A percentile compares a stretch with the other conserved stretches of the same genome.
phyloP scores from a whole-genome alignment of 2,888 invertebrate genomes.

The Formica aserva region DNA sequence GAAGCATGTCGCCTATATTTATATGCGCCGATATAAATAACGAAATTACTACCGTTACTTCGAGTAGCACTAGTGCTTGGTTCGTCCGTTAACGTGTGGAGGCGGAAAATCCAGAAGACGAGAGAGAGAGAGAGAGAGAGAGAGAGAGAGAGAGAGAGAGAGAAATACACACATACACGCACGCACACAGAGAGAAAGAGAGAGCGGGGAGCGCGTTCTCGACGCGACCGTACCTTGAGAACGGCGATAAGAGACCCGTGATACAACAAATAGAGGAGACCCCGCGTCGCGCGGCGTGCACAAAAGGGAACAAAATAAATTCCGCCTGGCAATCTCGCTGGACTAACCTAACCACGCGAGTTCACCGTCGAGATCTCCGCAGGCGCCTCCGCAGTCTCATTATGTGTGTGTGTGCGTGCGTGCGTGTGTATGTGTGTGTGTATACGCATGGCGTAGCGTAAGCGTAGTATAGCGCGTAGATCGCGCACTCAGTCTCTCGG shows the following conservation, averaged over 20 bases:
- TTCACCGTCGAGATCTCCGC: conserved; percentile 12
- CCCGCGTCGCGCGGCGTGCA: conserved; percentile 56
- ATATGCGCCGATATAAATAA: conserved; percentile 76
- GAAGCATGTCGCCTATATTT: conserved; percentile 66
- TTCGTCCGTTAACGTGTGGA: conserved; percentile 47
- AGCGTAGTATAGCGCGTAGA: neutral
- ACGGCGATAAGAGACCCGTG: conserved; percentile 62
- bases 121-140: neutral
- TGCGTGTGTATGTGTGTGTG: conserved; percentile 40
- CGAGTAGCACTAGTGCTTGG: conserved; percentile 35
- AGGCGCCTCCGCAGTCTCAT: conserved; percentile 21
- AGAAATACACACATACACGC: too few relatives aligned
- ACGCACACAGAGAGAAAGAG: conserved; percentile 43
- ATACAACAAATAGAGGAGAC: conserved; percentile 68
- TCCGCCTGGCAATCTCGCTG: conserved; percentile 77
- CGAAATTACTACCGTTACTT: conserved; percentile 63
- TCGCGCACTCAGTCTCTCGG: neutral
- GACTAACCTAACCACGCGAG: conserved; percentile 82
- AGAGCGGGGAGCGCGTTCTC: conserved; percentile 30
- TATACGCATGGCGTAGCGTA: neutral
- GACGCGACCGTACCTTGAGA: conserved; percentile 48
- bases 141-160: neutral
- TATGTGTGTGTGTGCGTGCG: conserved; percentile 62
- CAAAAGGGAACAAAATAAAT: conserved; percentile 77
- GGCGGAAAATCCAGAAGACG: conserved; percentile 13